Evolutionary conservation across 1,140 invertebrate genomes (phyloP), one percentile per base, ranked within the genome.

Genomic region (Philotrypesis tridentata): DNA sequence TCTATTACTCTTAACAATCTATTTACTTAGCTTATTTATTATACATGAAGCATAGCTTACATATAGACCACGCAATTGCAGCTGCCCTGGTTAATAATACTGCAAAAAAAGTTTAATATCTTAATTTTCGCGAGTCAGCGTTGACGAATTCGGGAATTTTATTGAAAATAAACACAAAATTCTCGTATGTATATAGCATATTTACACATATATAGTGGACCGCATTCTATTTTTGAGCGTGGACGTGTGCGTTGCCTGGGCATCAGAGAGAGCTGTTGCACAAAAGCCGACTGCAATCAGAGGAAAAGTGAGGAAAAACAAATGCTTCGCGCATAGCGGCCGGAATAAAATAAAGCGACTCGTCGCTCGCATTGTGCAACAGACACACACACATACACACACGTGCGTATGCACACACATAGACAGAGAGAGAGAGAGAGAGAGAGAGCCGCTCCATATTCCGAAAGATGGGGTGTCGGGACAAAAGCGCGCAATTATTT

Each of bases 401-500:
- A 55, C 17, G 21, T 21, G 21, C 17, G 6, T 55, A 55, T 17
- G 6, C 6, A 55, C 0, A 55, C 21, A 33, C 33, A 65, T 25
- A 65, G 17, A 23, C n/a, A 48, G n/a, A 1, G 21, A 60, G 14
- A 29, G 9, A 73, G 7, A 29, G 17, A 8, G 17, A 31, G 29
- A 29, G 29, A 21, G 31, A 23, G 31, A 63, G 6, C 9, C 75
- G 23, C 63, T 9, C 25, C 8, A 55, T 55, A 76, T 63, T 25
- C 33, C 23, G 48, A 70, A 79, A 55, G 61, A 80, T 11, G 60
- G 61, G 71, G 21, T 7, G 71, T 33, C 40, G 63, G 75, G 76
- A 84, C 79, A 81, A 78, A 73, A 81, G 80, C 83, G 71, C 75
- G 80, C 77, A 84, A 82, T 84, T 84, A 84, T 84, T 82, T 79